Conservation (phyloP, 2,113 vertebrate genomes). For the Myotis lucifugus region DNA sequence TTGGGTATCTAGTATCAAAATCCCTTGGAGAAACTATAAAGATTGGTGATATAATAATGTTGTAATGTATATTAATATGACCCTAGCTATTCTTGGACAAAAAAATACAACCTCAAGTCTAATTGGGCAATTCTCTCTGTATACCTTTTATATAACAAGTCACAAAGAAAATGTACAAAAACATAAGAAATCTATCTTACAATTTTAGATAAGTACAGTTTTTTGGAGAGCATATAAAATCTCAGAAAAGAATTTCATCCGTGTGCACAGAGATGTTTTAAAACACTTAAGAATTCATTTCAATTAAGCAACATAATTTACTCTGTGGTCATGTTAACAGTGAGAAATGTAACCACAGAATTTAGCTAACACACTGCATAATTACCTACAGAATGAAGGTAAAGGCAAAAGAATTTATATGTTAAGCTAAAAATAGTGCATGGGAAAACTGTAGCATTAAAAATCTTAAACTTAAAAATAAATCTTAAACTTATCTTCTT, state of each 20-base stretch:
- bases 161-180: constrained; percentile 47
- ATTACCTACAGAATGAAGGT: not conserved
- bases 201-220: constrained; percentile 14
- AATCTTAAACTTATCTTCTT: constrained; percentile 55
- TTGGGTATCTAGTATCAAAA: constrained; percentile 32
- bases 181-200: not conserved
- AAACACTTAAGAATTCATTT: constrained; percentile 39
- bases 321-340: not conserved
- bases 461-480: constrained; percentile 47
- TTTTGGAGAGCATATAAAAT: not conserved
- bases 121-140: not conserved
- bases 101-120: not conserved
- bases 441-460: constrained; percentile 43
- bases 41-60: not conserved
- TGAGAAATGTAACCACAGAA: constrained; percentile 36
- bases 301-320: not conserved
- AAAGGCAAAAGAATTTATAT: constrained; percentile 49
- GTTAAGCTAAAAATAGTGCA: constrained; percentile 4
- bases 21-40: constrained; percentile 34
- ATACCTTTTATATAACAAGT: not conserved
- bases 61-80: not conserved
- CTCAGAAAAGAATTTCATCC: constrained; percentile 36
- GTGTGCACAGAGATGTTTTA: not conserved
- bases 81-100: not conserved
- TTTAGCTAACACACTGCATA: not conserved